phyloP scores from a whole-genome alignment of 2,888 invertebrate genomes.

The Leptopilina syphax region DNA sequence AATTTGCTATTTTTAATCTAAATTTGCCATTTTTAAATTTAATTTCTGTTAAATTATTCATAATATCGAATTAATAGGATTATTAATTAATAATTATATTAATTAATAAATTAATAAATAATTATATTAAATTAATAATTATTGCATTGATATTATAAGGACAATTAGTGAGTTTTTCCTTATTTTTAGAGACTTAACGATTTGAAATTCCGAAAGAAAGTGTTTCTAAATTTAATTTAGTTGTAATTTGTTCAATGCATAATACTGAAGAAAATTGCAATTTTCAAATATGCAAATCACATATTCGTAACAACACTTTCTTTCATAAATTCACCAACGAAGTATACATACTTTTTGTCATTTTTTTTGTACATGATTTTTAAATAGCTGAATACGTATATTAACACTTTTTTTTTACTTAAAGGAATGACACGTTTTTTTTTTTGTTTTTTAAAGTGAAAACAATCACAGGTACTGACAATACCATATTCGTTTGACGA shows the following conservation, averaged over 20 bases:
- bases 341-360: conserved; percentile 10
- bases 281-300: background rate
- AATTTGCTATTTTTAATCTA: no score
- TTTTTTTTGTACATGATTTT: conserved; percentile 28
- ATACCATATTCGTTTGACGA: conserved; percentile 26
- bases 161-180: no score
- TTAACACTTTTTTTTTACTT: conserved; percentile 14
- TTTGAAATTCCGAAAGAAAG: background rate
- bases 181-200: no score
- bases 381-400: conserved; percentile 18
- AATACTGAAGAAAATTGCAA: background rate
- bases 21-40: no score
- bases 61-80: no score
- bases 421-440: conserved; percentile 27
- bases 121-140: no score
- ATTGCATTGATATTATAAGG: no score
- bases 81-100: no score
- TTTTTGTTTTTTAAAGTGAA: background rate
- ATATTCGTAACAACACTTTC: background rate
- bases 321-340: background rate
- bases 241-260: conserved; percentile 1
- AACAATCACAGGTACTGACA: conserved; percentile 32
- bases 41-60: no score
- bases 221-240: background rate
- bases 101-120: no score